Evolutionary conservation across 2,888 invertebrate species (phyloP), one percentile per base, ranked within the genome.

Genomic region (Drosophila paranaensis): DNA sequence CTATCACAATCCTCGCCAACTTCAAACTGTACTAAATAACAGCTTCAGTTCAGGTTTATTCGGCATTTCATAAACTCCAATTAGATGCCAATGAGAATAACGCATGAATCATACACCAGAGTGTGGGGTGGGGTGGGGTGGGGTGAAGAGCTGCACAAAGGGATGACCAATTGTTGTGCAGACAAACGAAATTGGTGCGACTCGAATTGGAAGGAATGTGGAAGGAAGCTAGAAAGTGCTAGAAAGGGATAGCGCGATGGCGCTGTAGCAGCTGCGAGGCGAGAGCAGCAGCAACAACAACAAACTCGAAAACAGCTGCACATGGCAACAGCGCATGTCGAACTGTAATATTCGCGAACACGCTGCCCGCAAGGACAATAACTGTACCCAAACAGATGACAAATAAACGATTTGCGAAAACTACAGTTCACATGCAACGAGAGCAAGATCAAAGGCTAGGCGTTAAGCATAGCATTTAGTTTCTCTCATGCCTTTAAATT

Each of bases 301-400:
- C 60, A 51, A 68, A 69, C 73, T 72, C 66, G 58, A 88, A 83
- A 83, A 89, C 83, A 83, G 83, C 90, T 83, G 83, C 89, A 84
- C 67, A 66, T 57, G 58, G 40, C 48, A 53, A 50, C 71, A 70
- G 48, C 43, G 60, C 54, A 54, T 74, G 40, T 30, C 55, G 76
- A 84, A 84, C 84, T 84, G 82, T 86, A 64, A 50, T 40, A 48
- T 25, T 20, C 60, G 39, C 48, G 35, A 40, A 35, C 40, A 16
- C 16, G 33, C 60, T 42, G 25, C 10, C 37, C 33, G 40, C 37
- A 67, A 71, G 66, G 63, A 74, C 67, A 61, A 63, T 62, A 89
- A 83, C 83, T 83, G 83, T 89, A 83, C 81, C 66, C 16, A 13
- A 60, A 30, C 4, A 45, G 39, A 27, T 33, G 39, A 71, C 40